Percentiles rank a stretch among this genome's conserved stretches.
These are phyloP conservation scores for Drosophila rubida DNA, from an alignment of 2,888 invertebrate species.

Conservation along the genomic window DNA sequence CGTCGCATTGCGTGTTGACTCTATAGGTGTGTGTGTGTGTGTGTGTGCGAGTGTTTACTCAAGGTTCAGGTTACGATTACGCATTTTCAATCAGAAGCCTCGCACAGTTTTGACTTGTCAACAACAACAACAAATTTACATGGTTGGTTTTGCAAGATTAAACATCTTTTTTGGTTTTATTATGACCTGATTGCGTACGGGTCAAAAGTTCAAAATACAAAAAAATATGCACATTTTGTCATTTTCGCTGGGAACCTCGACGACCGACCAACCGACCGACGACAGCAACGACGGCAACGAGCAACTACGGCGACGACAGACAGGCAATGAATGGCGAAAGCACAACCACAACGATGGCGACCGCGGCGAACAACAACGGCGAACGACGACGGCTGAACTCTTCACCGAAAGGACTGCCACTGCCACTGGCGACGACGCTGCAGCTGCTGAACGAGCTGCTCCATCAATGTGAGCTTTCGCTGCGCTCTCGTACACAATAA, in stretches of 20 bases:
- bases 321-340: constrained; percentile 26
- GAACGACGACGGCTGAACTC: constrained; percentile 66
- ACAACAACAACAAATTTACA: constrained; percentile 31
- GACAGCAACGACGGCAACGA: constrained; percentile 5
- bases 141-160: constrained; percentile 32
- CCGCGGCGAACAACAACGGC: constrained; percentile 19
- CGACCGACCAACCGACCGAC: constrained; percentile 13
- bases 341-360: constrained; percentile 36
- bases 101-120: constrained; percentile 23
- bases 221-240: constrained; percentile 72
- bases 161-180: constrained; percentile 24
- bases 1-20: constrained; percentile 66
- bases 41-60: constrained; percentile 71
- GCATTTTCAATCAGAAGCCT: constrained; percentile 66
- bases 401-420: constrained; percentile 80
- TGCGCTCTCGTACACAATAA: constrained; percentile 12
- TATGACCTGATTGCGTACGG: constrained; percentile 82
- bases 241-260: constrained; percentile 67
- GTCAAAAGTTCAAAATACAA: constrained; percentile 81
- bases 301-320: constrained; percentile 40
- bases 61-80: constrained; percentile 79
- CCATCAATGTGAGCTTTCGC: constrained; percentile 51
- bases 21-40: constrained; percentile 14
- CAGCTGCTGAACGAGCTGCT: constrained; percentile 61
- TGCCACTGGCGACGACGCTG: constrained; percentile 72